Percentiles rank a stretch among this genome's conserved stretches.
Evolutionary conservation across 2,797 vertebrate genomes (phyloP).

Genomic region (Gallinago stenura): DNA sequence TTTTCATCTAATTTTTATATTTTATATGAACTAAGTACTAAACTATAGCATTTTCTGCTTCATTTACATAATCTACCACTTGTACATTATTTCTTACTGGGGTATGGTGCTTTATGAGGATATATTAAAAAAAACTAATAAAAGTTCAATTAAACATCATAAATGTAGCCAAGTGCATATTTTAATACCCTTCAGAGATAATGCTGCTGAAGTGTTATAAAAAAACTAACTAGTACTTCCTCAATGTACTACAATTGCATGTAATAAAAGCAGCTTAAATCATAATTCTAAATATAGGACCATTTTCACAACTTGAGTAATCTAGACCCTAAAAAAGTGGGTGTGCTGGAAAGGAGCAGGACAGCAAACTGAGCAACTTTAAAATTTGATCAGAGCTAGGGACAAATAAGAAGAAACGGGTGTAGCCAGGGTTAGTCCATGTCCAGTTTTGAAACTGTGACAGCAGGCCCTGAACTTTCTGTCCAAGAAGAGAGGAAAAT

Average conservation of each 20-base stretch:
- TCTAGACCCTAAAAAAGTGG: not conserved
- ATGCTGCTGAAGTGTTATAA: slow-evolving; percentile 27
- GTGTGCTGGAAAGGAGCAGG: not conserved
- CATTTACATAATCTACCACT: slow-evolving; percentile 57
- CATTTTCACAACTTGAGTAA: slow-evolving; percentile 35
- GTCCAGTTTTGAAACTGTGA: not conserved
- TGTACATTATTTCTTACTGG: slow-evolving; percentile 50
- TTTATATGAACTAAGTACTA: slow-evolving; percentile 47
- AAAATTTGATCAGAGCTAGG: not conserved
- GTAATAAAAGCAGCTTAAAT: slow-evolving; percentile 46
- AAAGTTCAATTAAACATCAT: slow-evolving; percentile 69
- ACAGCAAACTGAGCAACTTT: not conserved
- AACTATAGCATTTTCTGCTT: slow-evolving; percentile 57
- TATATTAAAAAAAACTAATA: slow-evolving; percentile 53
- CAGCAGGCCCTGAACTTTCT: not conserved
- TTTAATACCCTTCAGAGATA: slow-evolving; percentile 57
- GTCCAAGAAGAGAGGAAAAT: not conserved
- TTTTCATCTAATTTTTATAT: slow-evolving; percentile 54
- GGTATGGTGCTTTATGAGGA: slow-evolving; percentile 47
- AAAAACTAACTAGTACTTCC: slow-evolving; percentile 25
- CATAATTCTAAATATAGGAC: slow-evolving; percentile 52
- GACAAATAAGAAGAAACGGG: not conserved
- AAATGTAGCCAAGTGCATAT: slow-evolving; percentile 36
- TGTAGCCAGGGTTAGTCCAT: not conserved
- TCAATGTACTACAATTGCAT: slow-evolving; percentile 25